These are phyloP conservation scores for Rhodophaea formosa DNA, from an alignment of 2,888 invertebrate genomes.

Conservation along the genomic window DNA sequence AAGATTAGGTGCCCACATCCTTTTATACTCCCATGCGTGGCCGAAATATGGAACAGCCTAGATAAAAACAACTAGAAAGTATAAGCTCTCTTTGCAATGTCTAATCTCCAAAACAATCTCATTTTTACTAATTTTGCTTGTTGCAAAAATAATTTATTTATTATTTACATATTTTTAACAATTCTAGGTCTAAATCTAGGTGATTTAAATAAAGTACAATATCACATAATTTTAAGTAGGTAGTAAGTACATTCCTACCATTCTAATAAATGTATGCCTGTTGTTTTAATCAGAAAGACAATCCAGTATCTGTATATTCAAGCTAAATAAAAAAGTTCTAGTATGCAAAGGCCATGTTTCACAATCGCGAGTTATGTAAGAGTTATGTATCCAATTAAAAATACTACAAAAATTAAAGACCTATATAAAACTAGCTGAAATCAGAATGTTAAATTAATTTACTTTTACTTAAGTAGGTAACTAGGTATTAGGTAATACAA, in stretches of 20 bases:
- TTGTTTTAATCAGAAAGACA: slow-evolving; percentile 8
- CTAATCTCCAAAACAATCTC: slow-evolving; percentile 23
- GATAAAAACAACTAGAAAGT: slow-evolving; percentile 1
- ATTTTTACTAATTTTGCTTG: slow-evolving; percentile 28
- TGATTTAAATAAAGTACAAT: slow-evolving; percentile 35
- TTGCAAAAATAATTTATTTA: slow-evolving; percentile 37
- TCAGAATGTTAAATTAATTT: no score
- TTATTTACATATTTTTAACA: slow-evolving; percentile 36
- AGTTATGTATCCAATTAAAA: not conserved
- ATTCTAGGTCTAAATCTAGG: slow-evolving; percentile 24
- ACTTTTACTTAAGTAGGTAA: no score
- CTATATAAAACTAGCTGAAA: no score
- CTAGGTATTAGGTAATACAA: no score
- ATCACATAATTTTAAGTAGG: slow-evolving; percentile 45
- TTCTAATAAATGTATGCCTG: slow-evolving; percentile 5
- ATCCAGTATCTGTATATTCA: not conserved
- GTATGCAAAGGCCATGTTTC: slow-evolving; percentile 26
- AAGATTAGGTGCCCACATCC: not conserved
- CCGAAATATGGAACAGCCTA: slow-evolving; percentile 2
- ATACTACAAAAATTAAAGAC: no score
- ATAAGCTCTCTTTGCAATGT: slow-evolving; percentile 12
- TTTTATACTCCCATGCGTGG: not conserved
- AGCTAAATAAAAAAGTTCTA: slow-evolving; percentile 16
- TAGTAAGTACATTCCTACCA: no score
- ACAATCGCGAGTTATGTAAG: slow-evolving; percentile 26